Base-by-base conservation (phyloP, 2,113 vertebrate species). In the Numida meleagris region DNA sequence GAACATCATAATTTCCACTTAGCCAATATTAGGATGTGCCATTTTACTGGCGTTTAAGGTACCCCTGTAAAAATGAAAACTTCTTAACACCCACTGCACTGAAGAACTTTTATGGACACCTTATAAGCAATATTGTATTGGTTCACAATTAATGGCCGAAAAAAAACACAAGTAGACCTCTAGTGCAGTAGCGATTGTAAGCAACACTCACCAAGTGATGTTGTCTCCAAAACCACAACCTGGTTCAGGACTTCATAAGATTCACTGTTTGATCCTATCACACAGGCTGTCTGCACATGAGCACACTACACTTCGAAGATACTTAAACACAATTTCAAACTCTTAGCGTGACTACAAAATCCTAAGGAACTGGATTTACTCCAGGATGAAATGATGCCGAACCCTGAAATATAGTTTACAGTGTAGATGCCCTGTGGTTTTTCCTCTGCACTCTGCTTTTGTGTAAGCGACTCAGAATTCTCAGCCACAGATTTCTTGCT, bases 401-500 rank as follows among this genome's bases (percentile, higher is more conserved):
- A 21, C 27, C 67, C 62, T 4, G 4, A 36, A n/a, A 31, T 6
- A 27, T 9, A 18, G 6, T 40, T 33, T 6, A 18, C 19, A 31
- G 31, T 9, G 18, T 6, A 46, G 7, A 42, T 6, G 14, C 12
- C 50, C 50, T 5, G 15, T 7, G 20, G 31, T 6, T 34, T 48
- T 62, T 42, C 15, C 31, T 40, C 20, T 4, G 0, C 43, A 14
- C 42, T 34, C 53, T 18, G 45, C 29, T n/a, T 82, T n/a, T 25
- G 19, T 31, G 58, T 16, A 25, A 59, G 17, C 3, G 29, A 40
- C 1, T 5, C 67, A 50, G 43, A 59, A 59, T 5, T 40, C 43
- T n/a, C 51, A 23, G 29, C 19, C 1, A 29, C 20, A 31, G n/a
- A 15, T 15, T 66, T 51, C 65, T 72, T 1, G 0, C 57, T 38